phyloP scores from a whole-genome alignment of 2,797 vertebrate species.

The Pantherophis vulpinus region DNA sequence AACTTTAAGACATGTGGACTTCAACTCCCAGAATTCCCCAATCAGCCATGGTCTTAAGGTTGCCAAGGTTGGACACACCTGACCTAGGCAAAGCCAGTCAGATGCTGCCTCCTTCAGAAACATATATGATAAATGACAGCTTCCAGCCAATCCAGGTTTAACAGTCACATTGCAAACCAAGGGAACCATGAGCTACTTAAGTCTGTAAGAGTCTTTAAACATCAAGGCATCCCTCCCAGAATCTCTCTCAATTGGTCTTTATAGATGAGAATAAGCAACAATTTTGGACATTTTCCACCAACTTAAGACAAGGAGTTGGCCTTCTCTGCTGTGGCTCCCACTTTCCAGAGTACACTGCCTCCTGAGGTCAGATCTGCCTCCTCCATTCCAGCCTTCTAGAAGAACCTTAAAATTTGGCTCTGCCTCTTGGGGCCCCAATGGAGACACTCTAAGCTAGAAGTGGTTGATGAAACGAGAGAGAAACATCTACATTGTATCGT shows the following conservation, averaged over 20 bases:
- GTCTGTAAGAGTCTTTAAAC: not conserved
- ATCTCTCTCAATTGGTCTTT: not conserved
- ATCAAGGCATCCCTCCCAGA: not conserved
- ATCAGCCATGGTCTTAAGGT: not conserved
- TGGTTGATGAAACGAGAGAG: not conserved
- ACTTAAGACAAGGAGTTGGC: not conserved
- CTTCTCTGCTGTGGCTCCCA: not conserved
- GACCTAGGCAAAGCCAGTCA: not conserved
- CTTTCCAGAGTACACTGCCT: not conserved
- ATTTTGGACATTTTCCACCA: not conserved
- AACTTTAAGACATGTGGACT: not conserved
- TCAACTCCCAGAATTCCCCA: not conserved
- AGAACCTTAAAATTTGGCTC: not conserved
- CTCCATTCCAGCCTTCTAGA: not conserved
- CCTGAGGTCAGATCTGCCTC: not conserved
- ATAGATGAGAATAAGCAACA: not conserved
- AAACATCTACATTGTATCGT: not conserved
- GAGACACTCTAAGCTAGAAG: not conserved
- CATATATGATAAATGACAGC: not conserved
- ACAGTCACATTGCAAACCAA: not conserved
- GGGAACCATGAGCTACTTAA: not conserved
- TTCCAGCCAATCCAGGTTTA: not conserved
- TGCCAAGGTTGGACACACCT: not conserved
- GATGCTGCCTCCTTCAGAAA: not conserved
- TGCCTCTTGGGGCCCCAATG: not conserved